phyloP scores from a whole-genome alignment of 2,888 invertebrate genomes.

The Conops quadrifasciatus region DNA sequence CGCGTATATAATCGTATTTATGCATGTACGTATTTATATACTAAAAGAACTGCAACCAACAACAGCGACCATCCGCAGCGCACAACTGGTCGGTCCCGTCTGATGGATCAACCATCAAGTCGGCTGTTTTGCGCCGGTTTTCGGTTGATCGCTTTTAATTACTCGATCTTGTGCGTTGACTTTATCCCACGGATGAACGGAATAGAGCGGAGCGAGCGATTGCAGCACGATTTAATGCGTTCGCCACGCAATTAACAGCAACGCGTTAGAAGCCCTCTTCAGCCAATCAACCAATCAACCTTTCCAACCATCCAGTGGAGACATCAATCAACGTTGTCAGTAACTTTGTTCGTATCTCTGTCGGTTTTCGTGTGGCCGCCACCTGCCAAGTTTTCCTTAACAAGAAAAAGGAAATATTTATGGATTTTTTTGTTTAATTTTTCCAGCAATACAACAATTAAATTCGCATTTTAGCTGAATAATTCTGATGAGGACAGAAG shows the following conservation, averaged over 20 bases:
- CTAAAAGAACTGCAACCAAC: not conserved
- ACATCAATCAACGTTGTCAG: not conserved
- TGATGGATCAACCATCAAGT: not conserved
- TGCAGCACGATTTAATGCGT: conserved; percentile 15
- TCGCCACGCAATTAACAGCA: conserved; percentile 28
- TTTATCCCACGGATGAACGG: too few relatives aligned
- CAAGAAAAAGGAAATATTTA: not conserved
- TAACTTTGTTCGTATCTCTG: not conserved
- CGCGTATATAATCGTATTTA: not conserved
- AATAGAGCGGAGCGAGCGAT: conserved; percentile 13
- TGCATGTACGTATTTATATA: not conserved
- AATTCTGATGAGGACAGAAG: too few relatives aligned
- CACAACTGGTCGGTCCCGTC: not conserved
- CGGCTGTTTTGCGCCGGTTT: conserved; percentile 1
- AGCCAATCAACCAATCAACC: not conserved
- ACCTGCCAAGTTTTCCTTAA: not conserved
- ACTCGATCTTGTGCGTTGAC: conserved; percentile 14
- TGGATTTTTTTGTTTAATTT: not conserved
- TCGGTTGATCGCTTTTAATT: conserved; percentile 34
- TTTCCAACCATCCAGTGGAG: not conserved
- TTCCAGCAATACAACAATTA: conserved; percentile 3
- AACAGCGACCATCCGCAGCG: not conserved
- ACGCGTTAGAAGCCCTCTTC: conserved; percentile 36
- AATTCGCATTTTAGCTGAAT: conserved; percentile 9
- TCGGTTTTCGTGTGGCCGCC: not conserved